Base-by-base conservation (phyloP, 2,797 vertebrate genomes). In the Xiphophorus birchmanni region DNA sequence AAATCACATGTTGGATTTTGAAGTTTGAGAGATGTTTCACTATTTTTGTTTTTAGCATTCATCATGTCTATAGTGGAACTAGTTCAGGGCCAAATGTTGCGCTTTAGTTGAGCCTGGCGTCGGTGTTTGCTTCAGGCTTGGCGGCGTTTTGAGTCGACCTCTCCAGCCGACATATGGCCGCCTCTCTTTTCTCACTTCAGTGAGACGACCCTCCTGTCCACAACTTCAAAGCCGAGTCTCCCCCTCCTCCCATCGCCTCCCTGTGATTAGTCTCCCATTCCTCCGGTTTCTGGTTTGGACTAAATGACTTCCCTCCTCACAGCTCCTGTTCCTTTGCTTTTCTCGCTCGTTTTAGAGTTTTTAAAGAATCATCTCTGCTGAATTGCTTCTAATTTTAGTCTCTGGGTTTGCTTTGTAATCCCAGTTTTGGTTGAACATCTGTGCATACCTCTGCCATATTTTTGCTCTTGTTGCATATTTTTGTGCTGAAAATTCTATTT, bases 261-360 rank as follows among this genome's bases (percentile, higher is more conserved):
- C 86, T 88, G 89, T 76, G 83, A 90, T 91, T 85, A 47, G 71
- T 86, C 88, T 82, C 85, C 77, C 86, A 44, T 79, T 82, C 80
- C 77, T 82, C 60, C 69, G 54, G 54, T 92, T 93, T 95, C 94
- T 71, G 94, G 91, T 91, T 91, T 86, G 83, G 91, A 84, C 90
- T 63, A 92, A 92, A 93, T 88, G 83, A 94, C 93, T 94, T 95
- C 94, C 92, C 91, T 87, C 90, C 87, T 50, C 87, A 85, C 75
- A 81, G 80, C 81, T 90, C 78, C 47, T 13, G 50, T 63, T 76
- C 63, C 80, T 73, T 48, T 56, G 80, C 74, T 76, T 78, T 76
- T 85, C 50, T 69, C 82, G 79, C 48, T 32, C 78, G 82, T 60
- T 67, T 29, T 50, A 11, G 73, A 58, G 73, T 83, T 45, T 80